Base-by-base conservation (phyloP, 64 coral and sea anemone genomes). In the Orbicella faveolata region DNA sequence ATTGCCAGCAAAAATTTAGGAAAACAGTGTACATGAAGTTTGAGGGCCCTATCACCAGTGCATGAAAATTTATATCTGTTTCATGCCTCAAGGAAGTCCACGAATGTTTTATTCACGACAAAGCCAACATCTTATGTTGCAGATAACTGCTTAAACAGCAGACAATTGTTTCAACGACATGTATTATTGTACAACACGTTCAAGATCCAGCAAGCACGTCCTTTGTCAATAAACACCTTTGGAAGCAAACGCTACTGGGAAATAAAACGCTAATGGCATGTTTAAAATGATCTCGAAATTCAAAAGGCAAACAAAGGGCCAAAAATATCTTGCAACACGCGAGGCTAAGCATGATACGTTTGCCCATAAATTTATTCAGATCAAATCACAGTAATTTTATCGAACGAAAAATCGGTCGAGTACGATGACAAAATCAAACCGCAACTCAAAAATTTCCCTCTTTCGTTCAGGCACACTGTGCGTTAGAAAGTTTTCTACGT, bases 241-340 rank as follows among this genome's bases (percentile, higher is more conserved):
- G 16, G 65, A 72, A 44, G 82, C 65, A 70, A 85, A 72, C 61
- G 36, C 44, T 68, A 20, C 61, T 26, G 35, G 34, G 61, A 83
- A 69, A 67, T 85, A 48, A 41, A 48, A 48, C 44, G 82, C 35
- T 85, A 85, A 85, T 85, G n/a, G 20, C 8, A 72, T 73, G 39
- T 72, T 85, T 53, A 72, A 85, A 85, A 21, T 85, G 63, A 85
- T 72, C 82, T 52, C 18, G 62, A 85, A 85, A 73, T 52, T 85
- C 63, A 52, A 70, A 70, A 81, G 79, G 10, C 75, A 81, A 81
- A 81, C 79, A 81, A 81, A 51, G 65, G 13, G 10, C 82, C 65
- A 85, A 85, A 85, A 85, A 85, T 85, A 85, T 85, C 82, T 72
- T 30, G 9, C 21, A 85, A 72, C 82, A 85, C 82, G 82, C 82